Conservation (phyloP, 2,797 vertebrate species). For the Ispidina picta region DNA sequence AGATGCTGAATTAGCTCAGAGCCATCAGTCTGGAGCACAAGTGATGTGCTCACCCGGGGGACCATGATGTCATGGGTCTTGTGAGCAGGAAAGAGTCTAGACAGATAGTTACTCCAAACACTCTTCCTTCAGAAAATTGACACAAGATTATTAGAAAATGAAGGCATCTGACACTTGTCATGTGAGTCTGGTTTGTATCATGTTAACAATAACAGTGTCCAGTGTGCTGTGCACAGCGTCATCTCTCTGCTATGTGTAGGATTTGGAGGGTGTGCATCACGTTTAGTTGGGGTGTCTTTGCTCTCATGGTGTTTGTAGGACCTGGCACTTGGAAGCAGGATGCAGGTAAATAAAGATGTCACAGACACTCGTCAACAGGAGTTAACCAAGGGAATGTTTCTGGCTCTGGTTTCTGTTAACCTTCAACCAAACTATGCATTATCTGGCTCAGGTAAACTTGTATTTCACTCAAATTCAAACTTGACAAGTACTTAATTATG, state of each 20-base stretch:
- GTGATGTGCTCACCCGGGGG: neutral
- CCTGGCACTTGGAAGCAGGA: neutral
- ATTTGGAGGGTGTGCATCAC: neutral
- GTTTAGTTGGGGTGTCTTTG: neutral
- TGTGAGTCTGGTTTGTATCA: neutral
- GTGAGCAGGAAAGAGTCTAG: slow-evolving; percentile 38
- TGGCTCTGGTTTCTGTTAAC: neutral
- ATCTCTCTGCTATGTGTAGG: neutral
- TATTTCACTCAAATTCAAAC: neutral
- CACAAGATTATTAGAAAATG: neutral
- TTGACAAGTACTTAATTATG: neutral
- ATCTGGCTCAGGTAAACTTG: neutral
- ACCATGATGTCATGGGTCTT: slow-evolving; percentile 2
- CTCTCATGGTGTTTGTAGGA: neutral
- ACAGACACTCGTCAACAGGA: neutral
- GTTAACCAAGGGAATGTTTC: neutral
- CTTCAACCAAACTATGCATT: neutral
- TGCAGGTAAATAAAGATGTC: neutral
- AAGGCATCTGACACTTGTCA: neutral
- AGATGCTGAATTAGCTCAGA: neutral
- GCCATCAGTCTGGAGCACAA: neutral
- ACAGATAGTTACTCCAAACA: neutral
- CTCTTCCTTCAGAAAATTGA: neutral
- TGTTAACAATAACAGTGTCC: neutral
- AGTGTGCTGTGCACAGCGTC: neutral